Evolutionary conservation across 2,797 vertebrate species (phyloP).

Genomic region (Lerista edwardsae): DNA sequence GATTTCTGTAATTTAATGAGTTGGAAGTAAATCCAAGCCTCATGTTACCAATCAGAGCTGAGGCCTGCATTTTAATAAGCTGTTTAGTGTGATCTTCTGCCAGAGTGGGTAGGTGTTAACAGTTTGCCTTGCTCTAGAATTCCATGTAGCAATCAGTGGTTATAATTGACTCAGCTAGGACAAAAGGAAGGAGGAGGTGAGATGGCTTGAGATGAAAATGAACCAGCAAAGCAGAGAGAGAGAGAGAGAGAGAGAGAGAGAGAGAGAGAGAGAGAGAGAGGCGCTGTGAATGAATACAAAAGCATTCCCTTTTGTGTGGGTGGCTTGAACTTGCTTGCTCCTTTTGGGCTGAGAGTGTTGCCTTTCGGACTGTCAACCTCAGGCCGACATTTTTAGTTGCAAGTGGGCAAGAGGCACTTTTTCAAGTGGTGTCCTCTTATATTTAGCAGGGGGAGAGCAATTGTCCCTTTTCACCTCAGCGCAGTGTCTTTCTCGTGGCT

Average conservation of each 20-base stretch:
- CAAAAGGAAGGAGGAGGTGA: slow-evolving; percentile 69
- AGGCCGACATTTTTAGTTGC: background rate
- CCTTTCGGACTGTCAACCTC: slow-evolving; percentile 9
- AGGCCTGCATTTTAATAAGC: slow-evolving; percentile 81
- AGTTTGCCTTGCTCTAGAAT: slow-evolving; percentile 69
- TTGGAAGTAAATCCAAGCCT: slow-evolving; percentile 75
- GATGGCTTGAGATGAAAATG: slow-evolving; percentile 65
- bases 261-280: background rate
- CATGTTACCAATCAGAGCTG: slow-evolving; percentile 69
- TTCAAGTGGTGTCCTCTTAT: no score
- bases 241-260: no score
- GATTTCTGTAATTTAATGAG: slow-evolving; percentile 81
- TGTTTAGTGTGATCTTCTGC: slow-evolving; percentile 72
- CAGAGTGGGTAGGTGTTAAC: slow-evolving; percentile 72
- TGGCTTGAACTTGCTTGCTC: slow-evolving; percentile 46
- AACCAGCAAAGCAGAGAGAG: slow-evolving; percentile 46
- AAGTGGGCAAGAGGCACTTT: background rate
- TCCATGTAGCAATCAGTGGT: slow-evolving; percentile 72
- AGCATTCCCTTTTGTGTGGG: slow-evolving; percentile 4
- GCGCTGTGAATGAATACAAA: slow-evolving; percentile 56
- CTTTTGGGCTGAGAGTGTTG: slow-evolving; percentile 23
- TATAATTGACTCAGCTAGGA: slow-evolving; percentile 74
- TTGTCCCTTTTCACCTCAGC: no score
- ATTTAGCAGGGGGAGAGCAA: no score
- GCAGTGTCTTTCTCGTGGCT: no score